A percentile compares a stretch with the other conserved stretches of the same genome.
Conservation (phyloP, 2,113 vertebrate species). For the Sebastes schlegelii region DNA sequence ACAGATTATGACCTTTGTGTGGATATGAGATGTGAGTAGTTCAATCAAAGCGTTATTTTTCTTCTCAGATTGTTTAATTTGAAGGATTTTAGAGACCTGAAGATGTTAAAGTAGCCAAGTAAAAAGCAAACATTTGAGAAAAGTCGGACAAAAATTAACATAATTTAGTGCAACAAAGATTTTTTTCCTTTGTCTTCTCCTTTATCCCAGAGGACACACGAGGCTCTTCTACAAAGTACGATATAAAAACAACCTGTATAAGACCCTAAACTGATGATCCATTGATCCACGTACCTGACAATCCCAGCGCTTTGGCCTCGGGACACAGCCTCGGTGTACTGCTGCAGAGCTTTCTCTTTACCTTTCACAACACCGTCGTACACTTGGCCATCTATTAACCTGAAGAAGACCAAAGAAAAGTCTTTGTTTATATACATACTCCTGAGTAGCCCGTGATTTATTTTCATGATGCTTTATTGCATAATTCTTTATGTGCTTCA, state of each 20-base stretch:
- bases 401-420: conserved; percentile 54
- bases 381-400: conserved; percentile 87
- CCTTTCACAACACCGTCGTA: conserved; percentile 93
- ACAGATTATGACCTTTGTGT: background rate
- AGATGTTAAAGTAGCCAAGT: no score
- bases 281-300: conserved; percentile 85
- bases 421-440: background rate
- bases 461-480: rapidly evolving
- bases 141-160: background rate
- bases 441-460: background rate
- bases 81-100: no score
- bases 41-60: no score
- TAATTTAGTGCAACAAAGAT: no score
- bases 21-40: no score
- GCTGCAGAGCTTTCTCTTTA: conserved; percentile 89
- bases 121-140: no score
- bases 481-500: conserved; percentile 5
- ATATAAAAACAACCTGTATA: no score
- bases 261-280: background rate
- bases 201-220: background rate
- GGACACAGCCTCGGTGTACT: conserved; percentile 90
- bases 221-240: no score
- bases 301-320: conserved; percentile 92
- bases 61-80: no score
- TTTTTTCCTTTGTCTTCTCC: background rate